Evolutionary conservation across 2,797 vertebrate species (phyloP).

Genomic region (Dendrocincla tyrannina): DNA sequence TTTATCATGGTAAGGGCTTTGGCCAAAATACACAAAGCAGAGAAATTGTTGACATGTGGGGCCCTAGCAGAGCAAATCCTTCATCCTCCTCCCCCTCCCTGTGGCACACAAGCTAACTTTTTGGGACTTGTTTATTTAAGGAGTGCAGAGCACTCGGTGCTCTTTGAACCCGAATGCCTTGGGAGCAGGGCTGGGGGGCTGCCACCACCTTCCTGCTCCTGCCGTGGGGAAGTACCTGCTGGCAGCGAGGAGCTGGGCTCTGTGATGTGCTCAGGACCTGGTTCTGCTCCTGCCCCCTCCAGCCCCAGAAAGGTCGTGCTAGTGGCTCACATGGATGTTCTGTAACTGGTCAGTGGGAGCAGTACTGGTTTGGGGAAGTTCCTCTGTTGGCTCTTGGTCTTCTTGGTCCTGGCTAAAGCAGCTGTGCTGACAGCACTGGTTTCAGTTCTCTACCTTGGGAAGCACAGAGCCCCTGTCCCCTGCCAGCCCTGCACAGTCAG

Average conservation of each 20-base stretch:
- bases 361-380: not conserved
- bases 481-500: accelerated
- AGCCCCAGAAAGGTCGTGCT: accelerated
- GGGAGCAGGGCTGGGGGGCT: slow-evolving; percentile 76
- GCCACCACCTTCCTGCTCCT: slow-evolving; percentile 82
- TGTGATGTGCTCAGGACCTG: accelerated
- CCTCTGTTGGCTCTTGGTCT: not conserved
- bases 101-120: slow-evolving; percentile 84
- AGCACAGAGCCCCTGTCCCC: not conserved
- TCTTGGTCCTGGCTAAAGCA: not conserved
- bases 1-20: slow-evolving; percentile 94
- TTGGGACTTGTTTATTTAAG: slow-evolving; percentile 87
- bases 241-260: not conserved
- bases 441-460: not conserved
- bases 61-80: slow-evolving; percentile 86
- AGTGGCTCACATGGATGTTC: accelerated
- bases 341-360: not conserved
- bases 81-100: slow-evolving; percentile 78
- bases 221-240: slow-evolving; percentile 8
- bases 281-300: not conserved
- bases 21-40: slow-evolving; percentile 98
- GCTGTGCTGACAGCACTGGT: not conserved
- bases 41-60: slow-evolving; percentile 99
- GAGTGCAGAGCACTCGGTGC: slow-evolving; percentile 78
- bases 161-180: slow-evolving; percentile 79